These are phyloP conservation scores for Kryptopterus vitreolus DNA, from an alignment of 2,797 vertebrate genomes.

Conservation along the genomic window DNA sequence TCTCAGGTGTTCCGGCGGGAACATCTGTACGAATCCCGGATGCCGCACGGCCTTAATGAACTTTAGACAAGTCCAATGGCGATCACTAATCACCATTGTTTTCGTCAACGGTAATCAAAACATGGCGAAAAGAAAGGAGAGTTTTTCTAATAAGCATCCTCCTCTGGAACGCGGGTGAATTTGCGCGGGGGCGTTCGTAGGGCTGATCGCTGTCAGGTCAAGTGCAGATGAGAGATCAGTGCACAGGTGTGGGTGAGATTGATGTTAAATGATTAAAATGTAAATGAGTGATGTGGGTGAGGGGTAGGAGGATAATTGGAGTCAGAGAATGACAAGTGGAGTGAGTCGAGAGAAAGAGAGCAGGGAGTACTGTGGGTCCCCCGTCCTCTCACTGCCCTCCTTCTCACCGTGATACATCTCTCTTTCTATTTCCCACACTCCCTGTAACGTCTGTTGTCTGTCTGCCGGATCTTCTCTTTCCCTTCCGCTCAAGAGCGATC, in stretches of 20 bases:
- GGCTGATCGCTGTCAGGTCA: conserved; percentile 40
- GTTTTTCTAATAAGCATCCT: conserved; percentile 8
- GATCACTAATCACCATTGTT: conserved; percentile 28
- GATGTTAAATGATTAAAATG: conserved; percentile 63
- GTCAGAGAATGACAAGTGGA: conserved; percentile 39
- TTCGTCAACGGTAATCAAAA: conserved; percentile 26
- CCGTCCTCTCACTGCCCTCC: background rate
- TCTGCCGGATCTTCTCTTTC: background rate
- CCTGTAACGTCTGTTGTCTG: background rate
- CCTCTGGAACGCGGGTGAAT: background rate
- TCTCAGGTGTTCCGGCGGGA: conserved; percentile 19
- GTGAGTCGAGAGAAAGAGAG: conserved; percentile 23
- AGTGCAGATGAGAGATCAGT: conserved; percentile 39
- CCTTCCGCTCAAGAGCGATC: background rate
- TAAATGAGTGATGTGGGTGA: conserved; percentile 57
- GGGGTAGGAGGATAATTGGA: conserved; percentile 52
- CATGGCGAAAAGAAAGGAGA: conserved; percentile 6
- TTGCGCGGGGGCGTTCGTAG: conserved; percentile 16
- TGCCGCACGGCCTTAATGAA: background rate
- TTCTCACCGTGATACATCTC: background rate
- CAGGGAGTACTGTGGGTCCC: conserved; percentile 29
- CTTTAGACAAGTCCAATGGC: conserved; percentile 20
- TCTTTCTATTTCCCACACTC: conserved; percentile 5
- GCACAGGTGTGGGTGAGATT: conserved; percentile 54
- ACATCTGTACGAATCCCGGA: conserved; percentile 29